Conservation (phyloP, 2,888 invertebrate genomes). For the Rhingia campestris region DNA sequence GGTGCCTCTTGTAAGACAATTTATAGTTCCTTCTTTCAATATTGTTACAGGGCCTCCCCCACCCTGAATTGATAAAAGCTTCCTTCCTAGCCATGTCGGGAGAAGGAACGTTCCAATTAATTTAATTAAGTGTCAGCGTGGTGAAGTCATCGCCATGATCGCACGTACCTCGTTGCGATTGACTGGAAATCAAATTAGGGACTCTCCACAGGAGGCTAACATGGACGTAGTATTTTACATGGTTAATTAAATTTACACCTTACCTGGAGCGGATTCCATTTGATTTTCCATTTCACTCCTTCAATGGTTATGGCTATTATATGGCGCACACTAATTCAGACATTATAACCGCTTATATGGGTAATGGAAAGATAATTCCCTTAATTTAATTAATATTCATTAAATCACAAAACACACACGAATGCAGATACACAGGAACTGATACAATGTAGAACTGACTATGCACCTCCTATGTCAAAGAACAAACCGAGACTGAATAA, state of each 20-base stretch:
- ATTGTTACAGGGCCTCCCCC: not conserved
- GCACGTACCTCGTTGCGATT: not conserved
- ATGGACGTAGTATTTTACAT: not conserved
- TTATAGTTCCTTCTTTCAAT: conserved; percentile 1
- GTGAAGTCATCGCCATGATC: conserved; percentile 49
- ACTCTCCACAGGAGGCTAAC: conserved; percentile 7
- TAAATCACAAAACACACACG: conserved; percentile 11
- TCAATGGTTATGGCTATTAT: conserved; percentile 10
- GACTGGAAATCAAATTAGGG: conserved; percentile 44
- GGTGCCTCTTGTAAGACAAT: conserved; percentile 4
- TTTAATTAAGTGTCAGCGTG: conserved; percentile 47
- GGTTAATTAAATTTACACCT: conserved; percentile 29
- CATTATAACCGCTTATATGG: conserved; percentile 33
- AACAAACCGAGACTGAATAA: conserved; percentile 24
- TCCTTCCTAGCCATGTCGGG: not conserved
- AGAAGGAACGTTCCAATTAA: conserved; percentile 39
- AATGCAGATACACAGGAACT: too few relatives aligned
- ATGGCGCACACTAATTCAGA: conserved; percentile 23
- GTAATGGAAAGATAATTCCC: conserved; percentile 5
- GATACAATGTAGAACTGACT: too few relatives aligned
- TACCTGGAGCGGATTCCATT: conserved; percentile 58
- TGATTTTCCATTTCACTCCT: not conserved
- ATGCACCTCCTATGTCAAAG: not conserved
- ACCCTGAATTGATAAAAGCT: not conserved
- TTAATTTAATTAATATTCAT: conserved; percentile 41